Evolutionary conservation across 2,113 vertebrate genomes (phyloP).

Genomic region (Pterocles gutturalis): DNA sequence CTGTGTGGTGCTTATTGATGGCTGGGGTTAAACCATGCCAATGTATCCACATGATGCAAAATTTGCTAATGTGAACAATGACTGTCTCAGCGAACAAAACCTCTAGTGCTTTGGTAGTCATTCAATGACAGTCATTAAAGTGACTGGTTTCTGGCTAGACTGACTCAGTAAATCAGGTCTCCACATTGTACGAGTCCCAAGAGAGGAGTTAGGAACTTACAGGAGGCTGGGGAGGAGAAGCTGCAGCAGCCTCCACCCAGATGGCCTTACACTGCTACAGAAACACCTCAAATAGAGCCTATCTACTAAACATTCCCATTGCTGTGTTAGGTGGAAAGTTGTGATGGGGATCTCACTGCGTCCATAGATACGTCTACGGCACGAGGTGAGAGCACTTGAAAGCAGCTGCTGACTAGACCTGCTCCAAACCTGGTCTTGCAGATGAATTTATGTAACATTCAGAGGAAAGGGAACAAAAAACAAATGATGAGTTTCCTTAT

Average conservation of each 20-base stretch:
- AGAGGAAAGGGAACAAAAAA: not conserved
- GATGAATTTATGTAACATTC: not conserved
- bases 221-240: not conserved
- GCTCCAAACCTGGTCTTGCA: not conserved
- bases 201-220: not conserved
- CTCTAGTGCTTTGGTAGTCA: not conserved
- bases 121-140: not conserved
- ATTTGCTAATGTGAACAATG: rapidly evolving
- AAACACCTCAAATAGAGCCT: not conserved
- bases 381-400: not conserved
- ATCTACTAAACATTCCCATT: not conserved
- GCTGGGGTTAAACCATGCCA: too few species aligned
- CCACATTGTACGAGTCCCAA: not conserved
- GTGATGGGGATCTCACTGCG: not conserved
- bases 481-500: not conserved
- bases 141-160: not conserved
- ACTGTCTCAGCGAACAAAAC: not conserved
- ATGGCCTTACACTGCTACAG: not conserved
- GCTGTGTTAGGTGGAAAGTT: not conserved
- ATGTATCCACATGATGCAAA: not conserved
- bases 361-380: rapidly evolving
- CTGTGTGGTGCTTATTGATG: too few species aligned
- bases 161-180: not conserved
- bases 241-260: not conserved
- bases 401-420: not conserved